These are phyloP conservation scores for Platycnemis pennipes DNA, from an alignment of 2,888 invertebrate genomes.

Conservation along the genomic window DNA sequence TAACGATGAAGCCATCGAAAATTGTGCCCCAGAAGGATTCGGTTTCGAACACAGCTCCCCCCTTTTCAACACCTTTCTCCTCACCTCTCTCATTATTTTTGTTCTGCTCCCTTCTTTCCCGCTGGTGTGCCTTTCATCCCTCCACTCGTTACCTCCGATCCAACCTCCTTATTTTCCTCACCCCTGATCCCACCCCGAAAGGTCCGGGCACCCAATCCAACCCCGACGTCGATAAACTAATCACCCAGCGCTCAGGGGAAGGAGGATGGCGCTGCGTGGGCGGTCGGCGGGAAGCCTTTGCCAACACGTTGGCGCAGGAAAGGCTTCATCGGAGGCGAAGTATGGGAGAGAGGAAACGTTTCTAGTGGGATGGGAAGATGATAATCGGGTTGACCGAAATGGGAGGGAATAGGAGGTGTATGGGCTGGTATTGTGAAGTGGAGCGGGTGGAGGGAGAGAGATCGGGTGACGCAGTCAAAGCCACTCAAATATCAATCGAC, in stretches of 20 bases:
- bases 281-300: not conserved
- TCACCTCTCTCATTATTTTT: not conserved
- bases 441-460: not conserved
- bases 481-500: constrained; percentile 56
- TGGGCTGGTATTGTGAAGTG: not conserved
- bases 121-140: not conserved
- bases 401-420: not conserved
- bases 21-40: too few species aligned
- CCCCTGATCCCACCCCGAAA: not conserved
- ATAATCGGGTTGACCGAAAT: not conserved
- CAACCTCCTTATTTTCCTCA: not conserved
- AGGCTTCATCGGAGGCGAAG: not conserved
- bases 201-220: not conserved
- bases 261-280: not conserved
- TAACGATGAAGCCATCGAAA: too few species aligned
- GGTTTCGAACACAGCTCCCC: too few species aligned
- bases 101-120: too few species aligned
- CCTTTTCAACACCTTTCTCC: too few species aligned
- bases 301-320: not conserved
- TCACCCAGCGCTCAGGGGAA: too few species aligned
- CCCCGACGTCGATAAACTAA: constrained; percentile 40
- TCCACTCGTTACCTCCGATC: not conserved
- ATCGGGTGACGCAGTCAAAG: not conserved
- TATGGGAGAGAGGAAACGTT: not conserved
- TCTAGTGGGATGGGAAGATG: not conserved